These are phyloP conservation scores for Hermatobates lingyangjiaoensis DNA, from an alignment of 1,140 invertebrate genomes.

Conservation along the genomic window DNA sequence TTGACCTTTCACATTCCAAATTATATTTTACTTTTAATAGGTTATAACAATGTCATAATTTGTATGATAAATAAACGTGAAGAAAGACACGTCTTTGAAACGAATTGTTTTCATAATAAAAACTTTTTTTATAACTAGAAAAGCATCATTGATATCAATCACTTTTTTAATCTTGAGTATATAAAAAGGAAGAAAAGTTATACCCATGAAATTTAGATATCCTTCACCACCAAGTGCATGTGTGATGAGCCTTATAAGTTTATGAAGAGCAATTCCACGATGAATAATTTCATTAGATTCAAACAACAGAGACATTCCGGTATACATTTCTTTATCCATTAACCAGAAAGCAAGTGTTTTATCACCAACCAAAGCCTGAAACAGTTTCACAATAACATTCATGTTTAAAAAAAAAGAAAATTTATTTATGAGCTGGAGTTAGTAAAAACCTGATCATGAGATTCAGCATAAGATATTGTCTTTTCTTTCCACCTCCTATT, in stretches of 20 bases:
- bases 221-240: slow-evolving; percentile 88
- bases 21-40: too few relatives aligned
- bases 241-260: slow-evolving; percentile 89
- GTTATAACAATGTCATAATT: too few relatives aligned
- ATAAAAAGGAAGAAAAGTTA: not conserved
- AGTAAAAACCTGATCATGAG: slow-evolving; percentile 72
- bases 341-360: slow-evolving; percentile 99
- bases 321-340: slow-evolving; percentile 99
- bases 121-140: too few relatives aligned
- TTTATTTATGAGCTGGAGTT: not conserved
- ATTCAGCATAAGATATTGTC: slow-evolving; percentile 90
- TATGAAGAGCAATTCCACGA: slow-evolving; percentile 88
- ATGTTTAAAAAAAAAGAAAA: not conserved
- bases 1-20: too few relatives aligned
- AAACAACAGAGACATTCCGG: slow-evolving; percentile 71
- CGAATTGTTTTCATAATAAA: too few relatives aligned
- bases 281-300: slow-evolving; percentile 54
- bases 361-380: slow-evolving; percentile 83
- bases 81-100: too few relatives aligned
- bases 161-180: not conserved
- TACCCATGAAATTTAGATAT: slow-evolving; percentile 96
- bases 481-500: slow-evolving; percentile 92
- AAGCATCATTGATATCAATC: too few relatives aligned
- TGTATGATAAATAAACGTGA: not conserved
- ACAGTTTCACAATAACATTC: not conserved